These are phyloP conservation scores for Sebastes iracundus DNA, from an alignment of 2,797 vertebrate species.

Conservation along the genomic window DNA sequence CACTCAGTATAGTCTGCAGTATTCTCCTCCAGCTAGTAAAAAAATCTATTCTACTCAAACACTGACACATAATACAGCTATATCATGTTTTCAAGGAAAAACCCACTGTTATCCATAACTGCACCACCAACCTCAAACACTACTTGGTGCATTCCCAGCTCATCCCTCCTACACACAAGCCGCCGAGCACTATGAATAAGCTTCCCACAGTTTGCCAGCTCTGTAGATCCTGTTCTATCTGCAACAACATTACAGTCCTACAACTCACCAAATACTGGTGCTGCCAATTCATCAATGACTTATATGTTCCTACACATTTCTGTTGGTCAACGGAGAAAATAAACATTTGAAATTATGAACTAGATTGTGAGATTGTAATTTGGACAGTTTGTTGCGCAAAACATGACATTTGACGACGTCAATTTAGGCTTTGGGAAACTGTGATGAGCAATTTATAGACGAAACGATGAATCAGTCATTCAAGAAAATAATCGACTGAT, in stretches of 20 bases:
- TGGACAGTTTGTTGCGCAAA: too few relatives aligned
- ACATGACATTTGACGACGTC: too few relatives aligned
- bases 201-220: constrained; percentile 54
- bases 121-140: constrained; percentile 54
- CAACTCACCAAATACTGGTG: constrained; percentile 27
- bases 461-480: too few relatives aligned
- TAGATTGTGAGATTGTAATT: background rate
- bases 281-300: constrained; percentile 36
- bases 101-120: constrained; percentile 44
- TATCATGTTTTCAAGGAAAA: constrained; percentile 60
- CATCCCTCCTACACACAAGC: constrained; percentile 65
- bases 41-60: constrained; percentile 26
- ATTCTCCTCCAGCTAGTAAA: constrained; percentile 24
- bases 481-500: too few relatives aligned
- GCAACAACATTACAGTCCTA: constrained; percentile 41
- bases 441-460: too few relatives aligned
- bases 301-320: background rate
- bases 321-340: background rate
- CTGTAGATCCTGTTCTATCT: constrained; percentile 40
- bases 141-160: constrained; percentile 58
- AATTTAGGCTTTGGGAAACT: too few relatives aligned
- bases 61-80: constrained; percentile 38
- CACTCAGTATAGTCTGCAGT: constrained; percentile 2
- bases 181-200: constrained; percentile 57
- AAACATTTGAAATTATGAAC: background rate